A percentile compares a stretch with the other conserved stretches of the same genome.
Evolutionary conservation across 2,113 vertebrate species (phyloP).

Genomic region (Elephantulus edwardii): DNA sequence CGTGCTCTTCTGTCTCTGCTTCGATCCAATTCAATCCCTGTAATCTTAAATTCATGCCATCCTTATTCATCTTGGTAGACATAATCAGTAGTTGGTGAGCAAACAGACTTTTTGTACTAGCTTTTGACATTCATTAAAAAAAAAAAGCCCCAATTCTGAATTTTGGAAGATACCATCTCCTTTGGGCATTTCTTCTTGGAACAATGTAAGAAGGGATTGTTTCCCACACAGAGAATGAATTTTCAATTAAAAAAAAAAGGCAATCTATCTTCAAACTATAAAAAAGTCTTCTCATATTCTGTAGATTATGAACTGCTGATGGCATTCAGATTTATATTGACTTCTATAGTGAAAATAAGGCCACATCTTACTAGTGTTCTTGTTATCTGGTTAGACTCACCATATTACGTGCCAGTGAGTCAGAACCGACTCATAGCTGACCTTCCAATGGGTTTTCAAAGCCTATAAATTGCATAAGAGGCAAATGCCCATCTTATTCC

Average conservation of each 20-base stretch:
- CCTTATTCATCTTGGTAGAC: background rate
- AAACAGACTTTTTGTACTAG: background rate
- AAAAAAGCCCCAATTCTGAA: background rate
- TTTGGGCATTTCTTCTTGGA: background rate
- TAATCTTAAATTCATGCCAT: background rate
- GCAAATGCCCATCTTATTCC: no score
- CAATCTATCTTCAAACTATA: background rate
- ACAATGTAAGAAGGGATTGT: background rate
- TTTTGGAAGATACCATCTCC: background rate
- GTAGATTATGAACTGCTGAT: constrained; percentile 47
- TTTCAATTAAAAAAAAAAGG: constrained; percentile 22
- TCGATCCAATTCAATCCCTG: constrained; percentile 2
- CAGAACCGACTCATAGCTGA: no score
- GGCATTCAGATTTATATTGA: constrained; percentile 55
- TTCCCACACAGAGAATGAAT: background rate
- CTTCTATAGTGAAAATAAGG: constrained; percentile 54
- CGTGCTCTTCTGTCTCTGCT: background rate
- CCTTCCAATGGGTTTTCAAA: no score
- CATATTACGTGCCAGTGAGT: no score
- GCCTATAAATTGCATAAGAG: no score
- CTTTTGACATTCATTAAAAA: background rate
- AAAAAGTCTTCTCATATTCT: constrained; percentile 42
- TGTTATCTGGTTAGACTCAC: no score
- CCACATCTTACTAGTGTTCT: constrained; percentile 50
- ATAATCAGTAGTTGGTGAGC: background rate